Evolutionary conservation across 1,140 invertebrate genomes (phyloP).

Genomic region (Pseudoatta argentina): DNA sequence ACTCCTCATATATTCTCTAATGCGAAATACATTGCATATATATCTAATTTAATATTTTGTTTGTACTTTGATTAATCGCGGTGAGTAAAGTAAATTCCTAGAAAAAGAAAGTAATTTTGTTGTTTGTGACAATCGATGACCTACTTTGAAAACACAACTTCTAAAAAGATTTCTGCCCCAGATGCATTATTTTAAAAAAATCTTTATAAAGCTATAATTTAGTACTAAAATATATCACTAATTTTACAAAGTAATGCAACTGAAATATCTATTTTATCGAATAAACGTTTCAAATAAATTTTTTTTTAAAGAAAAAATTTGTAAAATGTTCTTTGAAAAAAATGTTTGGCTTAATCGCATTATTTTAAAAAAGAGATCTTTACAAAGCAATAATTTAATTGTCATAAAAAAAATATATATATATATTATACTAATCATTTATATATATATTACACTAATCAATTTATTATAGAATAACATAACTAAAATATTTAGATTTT

Average conservation of each 20-base stretch:
- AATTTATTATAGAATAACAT: neutral
- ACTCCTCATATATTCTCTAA: neutral
- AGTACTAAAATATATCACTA: neutral
- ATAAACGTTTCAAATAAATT: neutral
- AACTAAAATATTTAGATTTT: neutral
- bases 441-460: neutral
- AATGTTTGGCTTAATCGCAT: no score
- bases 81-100: neutral
- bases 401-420: neutral
- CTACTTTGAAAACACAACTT: neutral
- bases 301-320: neutral
- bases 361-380: neutral
- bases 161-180: neutral
- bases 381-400: neutral
- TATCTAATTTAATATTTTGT: neutral
- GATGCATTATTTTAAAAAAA: conserved; percentile 6
- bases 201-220: neutral
- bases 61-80: neutral
- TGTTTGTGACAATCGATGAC: conserved; percentile 24
- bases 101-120: conserved; percentile 24
- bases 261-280: neutral
- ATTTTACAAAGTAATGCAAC: neutral
- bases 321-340: neutral
- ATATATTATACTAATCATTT: no score
- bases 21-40: neutral